phyloP scores from a whole-genome alignment of 2,888 invertebrate genomes.

The Drosophila percnosoma region DNA sequence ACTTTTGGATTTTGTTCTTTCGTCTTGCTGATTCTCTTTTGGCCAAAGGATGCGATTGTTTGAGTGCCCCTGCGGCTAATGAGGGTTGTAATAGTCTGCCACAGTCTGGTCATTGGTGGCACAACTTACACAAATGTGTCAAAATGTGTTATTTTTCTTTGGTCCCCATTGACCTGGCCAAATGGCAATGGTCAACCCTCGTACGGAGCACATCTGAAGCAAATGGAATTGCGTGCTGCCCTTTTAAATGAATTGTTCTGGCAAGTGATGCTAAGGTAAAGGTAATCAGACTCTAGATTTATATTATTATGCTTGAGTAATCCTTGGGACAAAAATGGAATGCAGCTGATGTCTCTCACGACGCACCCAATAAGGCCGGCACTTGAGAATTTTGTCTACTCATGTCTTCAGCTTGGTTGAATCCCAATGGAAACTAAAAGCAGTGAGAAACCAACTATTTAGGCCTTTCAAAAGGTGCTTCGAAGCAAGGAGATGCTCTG shows the following conservation, averaged over 20 bases:
- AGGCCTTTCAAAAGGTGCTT: slow-evolving; percentile 35
- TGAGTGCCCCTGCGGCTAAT: slow-evolving; percentile 35
- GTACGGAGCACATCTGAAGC: slow-evolving; percentile 32
- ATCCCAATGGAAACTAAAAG: slow-evolving; percentile 46
- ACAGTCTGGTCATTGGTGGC: slow-evolving; percentile 7
- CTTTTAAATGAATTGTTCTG: slow-evolving; percentile 28
- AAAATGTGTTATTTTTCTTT: slow-evolving; percentile 37
- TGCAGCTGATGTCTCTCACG: slow-evolving; percentile 36
- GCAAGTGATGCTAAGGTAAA: slow-evolving; percentile 12
- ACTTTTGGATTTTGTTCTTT: not conserved
- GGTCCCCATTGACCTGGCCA: slow-evolving; percentile 31
- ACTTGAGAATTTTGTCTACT: slow-evolving; percentile 15
- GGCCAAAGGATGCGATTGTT: slow-evolving; percentile 3
- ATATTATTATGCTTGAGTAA: slow-evolving; percentile 31
- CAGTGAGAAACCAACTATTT: slow-evolving; percentile 31
- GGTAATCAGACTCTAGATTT: slow-evolving; percentile 25
- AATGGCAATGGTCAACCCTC: slow-evolving; percentile 11
- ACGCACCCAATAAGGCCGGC: slow-evolving; percentile 19
- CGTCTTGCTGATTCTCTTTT: not conserved
- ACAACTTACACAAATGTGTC: slow-evolving; percentile 29
- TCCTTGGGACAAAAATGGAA: slow-evolving; percentile 10
- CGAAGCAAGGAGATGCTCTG: slow-evolving; percentile 18
- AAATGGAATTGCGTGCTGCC: slow-evolving; percentile 43
- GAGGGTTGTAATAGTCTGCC: slow-evolving; percentile 29
- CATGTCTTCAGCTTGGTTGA: slow-evolving; percentile 44